phyloP scores from a whole-genome alignment of 2,113 vertebrate genomes.

The Amblyornis subalaris region DNA sequence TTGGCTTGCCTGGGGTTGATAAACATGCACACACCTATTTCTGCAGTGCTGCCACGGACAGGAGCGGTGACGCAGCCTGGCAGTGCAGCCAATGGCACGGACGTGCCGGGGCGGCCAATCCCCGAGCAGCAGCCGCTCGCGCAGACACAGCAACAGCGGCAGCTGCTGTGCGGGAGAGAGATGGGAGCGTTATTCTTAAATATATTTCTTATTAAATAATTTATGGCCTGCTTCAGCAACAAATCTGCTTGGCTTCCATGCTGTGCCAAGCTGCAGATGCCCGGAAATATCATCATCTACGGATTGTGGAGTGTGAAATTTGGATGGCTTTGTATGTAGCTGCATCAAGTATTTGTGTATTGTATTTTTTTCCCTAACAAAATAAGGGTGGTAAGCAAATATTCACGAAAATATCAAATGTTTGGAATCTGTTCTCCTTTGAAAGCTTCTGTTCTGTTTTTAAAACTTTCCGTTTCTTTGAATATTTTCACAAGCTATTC shows the following conservation, averaged over 20 bases:
- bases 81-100: background rate
- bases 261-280: slow-evolving; percentile 63
- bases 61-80: background rate
- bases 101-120: background rate
- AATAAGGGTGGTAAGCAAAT: slow-evolving; percentile 56
- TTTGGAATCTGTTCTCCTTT: slow-evolving; percentile 54
- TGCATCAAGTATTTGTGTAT: slow-evolving; percentile 56
- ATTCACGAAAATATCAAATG: slow-evolving; percentile 54
- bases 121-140: background rate
- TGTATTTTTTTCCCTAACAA: slow-evolving; percentile 36
- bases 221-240: slow-evolving; percentile 56
- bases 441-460: slow-evolving; percentile 61
- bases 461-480: slow-evolving; percentile 6
- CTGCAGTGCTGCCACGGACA: background rate
- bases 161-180: slow-evolving; percentile 22
- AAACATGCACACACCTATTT: slow-evolving; percentile 15
- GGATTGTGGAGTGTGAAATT: slow-evolving; percentile 63
- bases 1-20: background rate
- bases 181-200: slow-evolving; percentile 27
- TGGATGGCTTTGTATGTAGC: slow-evolving; percentile 58
- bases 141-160: slow-evolving; percentile 36
- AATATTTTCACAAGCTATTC: slow-evolving; percentile 49
- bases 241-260: slow-evolving; percentile 63
- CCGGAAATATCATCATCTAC: slow-evolving; percentile 60
- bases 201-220: slow-evolving; percentile 61